Evolutionary conservation across 2,113 vertebrate genomes (phyloP).

Genomic region (Podarcis raffonei): DNA sequence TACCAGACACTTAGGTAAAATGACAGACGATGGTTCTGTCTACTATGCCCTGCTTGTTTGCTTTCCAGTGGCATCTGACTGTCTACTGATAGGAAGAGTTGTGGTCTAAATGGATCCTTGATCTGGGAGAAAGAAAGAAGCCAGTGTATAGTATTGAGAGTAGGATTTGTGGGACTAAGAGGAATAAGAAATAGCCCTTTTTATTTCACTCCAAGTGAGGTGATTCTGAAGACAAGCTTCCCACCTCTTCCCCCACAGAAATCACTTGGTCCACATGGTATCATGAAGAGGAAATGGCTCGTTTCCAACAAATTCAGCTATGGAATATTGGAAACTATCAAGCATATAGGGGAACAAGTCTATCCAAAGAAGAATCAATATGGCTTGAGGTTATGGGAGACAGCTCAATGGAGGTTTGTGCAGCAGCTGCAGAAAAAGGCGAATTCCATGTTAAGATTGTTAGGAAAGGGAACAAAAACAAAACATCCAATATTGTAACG

Average conservation of each 20-base stretch:
- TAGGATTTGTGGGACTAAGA: not conserved
- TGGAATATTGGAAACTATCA: not conserved
- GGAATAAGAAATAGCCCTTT: not conserved
- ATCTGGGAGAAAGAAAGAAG: not conserved
- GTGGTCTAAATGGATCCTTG: not conserved
- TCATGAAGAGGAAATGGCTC: not conserved
- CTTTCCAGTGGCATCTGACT: not conserved
- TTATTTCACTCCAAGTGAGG: not conserved
- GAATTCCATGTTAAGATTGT: not conserved
- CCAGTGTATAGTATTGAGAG: not conserved
- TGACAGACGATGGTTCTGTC: not conserved
- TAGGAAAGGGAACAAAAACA: not conserved
- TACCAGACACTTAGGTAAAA: not conserved
- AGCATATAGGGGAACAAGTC: not conserved
- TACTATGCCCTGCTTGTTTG: not conserved
- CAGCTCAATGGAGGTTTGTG: not conserved
- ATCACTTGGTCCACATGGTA: too few species aligned
- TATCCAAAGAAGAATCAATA: not conserved
- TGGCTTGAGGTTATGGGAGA: not conserved
- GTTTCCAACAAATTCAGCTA: not conserved
- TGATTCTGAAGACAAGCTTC: not conserved
- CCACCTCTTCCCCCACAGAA: not conserved
- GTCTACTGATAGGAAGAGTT: not conserved
- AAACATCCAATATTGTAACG: not conserved
- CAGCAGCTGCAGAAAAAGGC: not conserved